Evolutionary conservation across 64 coral and sea anemone genomes (phyloP), one percentile per base, ranked within the genome.

Genomic region (Exaiptasia diaphana): DNA sequence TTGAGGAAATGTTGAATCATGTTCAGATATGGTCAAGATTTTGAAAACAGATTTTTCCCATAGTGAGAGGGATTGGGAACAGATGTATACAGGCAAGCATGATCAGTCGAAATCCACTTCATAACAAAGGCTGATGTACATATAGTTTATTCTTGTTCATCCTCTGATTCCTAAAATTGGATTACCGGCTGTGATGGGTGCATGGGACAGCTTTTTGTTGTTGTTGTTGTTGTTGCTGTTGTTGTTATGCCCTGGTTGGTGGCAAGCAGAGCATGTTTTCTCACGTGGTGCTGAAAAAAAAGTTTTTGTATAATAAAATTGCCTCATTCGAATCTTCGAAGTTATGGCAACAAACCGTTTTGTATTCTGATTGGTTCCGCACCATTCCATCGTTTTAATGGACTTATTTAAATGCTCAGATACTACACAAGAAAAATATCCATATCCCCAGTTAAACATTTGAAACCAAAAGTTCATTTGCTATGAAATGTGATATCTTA

Each of bases 371-470:
- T 62, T 62, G 57, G 57, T 62, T 23, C 57, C 28, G 28, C 57
- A 23, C 57, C 57, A 62, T 29, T 62, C 57, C 57, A 62, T 23
- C 22, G 57, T 62, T 62, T 62, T 62, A 22, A 62, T 62, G 28
- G 57, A 23, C 22, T 62, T 62, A 29, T 62, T 62, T 22, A 62
- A 62, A 62, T 62, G 57, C 57, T 62, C 57, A 9, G 57, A 62
- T 23, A 21, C 57, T 62, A 29, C 28, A 29, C 57, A 29, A 29
- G 57, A 23, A 29, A 62, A 62, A 29, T 62, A 62, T 62, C 57
- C 57, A 62, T 62, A 62, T 22, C 57, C 57, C 57, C 57, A 62
- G 8, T 29, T 29, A n/a, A 62, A 29, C 57, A 62, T 62, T 29
- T 62, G 7, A 62, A 62, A 62, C 57, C 57, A 62, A 62, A 62